Evolutionary conservation across 2,797 vertebrate species (phyloP).

Genomic region (Botia almorhae): DNA sequence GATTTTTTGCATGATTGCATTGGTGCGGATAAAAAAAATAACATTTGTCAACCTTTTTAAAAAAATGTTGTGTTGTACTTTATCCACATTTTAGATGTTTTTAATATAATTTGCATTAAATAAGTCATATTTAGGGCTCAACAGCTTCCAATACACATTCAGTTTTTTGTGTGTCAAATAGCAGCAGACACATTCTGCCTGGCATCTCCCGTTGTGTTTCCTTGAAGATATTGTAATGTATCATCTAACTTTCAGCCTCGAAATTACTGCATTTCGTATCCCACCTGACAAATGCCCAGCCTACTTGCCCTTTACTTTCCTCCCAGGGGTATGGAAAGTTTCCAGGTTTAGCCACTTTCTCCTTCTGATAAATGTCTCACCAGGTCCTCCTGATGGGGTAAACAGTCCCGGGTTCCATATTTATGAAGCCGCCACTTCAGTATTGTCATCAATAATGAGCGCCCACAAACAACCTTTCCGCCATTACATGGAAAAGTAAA

Average conservation of each 20-base stretch:
- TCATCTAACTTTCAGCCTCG: conserved; percentile 33
- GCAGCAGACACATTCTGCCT: neutral
- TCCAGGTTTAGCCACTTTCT: conserved; percentile 23
- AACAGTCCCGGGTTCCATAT: conserved; percentile 43
- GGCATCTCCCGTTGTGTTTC: neutral
- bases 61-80: neutral
- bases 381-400: conserved; percentile 35
- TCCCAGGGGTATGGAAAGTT: conserved; percentile 35
- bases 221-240: neutral
- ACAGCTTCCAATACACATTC: neutral
- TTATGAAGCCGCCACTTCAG: conserved; percentile 43
- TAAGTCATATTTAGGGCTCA: neutral
- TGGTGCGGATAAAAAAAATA: neutral
- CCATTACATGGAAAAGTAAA: conserved; percentile 38
- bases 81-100: neutral
- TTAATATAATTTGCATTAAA: neutral
- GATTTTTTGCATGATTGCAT: conserved; percentile 1
- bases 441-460: conserved; percentile 44
- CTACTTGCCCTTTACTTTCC: conserved; percentile 47
- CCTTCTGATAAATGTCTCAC: conserved; percentile 42
- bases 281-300: conserved; percentile 57
- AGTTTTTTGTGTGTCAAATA: conserved; percentile 11
- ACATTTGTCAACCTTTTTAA: neutral
- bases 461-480: conserved; percentile 35
- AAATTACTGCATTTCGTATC: conserved; percentile 62